A percentile compares a stretch with the other conserved stretches of the same genome.
These are phyloP conservation scores for Neosilurus hyrtlii DNA, from an alignment of 2,797 vertebrate species.

Conservation along the genomic window DNA sequence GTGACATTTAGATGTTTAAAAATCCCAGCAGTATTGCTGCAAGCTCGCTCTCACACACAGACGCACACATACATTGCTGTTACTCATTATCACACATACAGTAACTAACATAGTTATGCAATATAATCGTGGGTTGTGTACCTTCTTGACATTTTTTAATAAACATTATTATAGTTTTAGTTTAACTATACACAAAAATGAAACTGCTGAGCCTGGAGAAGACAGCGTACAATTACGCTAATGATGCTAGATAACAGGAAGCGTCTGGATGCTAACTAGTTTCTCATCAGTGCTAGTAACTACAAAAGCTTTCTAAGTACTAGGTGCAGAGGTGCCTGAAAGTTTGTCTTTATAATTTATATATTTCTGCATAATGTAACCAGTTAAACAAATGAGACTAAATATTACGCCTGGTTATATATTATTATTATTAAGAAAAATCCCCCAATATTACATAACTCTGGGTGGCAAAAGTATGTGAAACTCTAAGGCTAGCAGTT, in stretches of 20 bases:
- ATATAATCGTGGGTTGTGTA: background rate
- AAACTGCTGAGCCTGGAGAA: background rate
- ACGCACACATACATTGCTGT: background rate
- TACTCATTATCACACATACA: background rate
- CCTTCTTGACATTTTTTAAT: too few species aligned
- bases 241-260: background rate
- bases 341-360: too few species aligned
- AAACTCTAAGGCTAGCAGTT: too few species aligned
- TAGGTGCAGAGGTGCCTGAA: too few species aligned
- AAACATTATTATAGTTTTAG: background rate
- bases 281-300: background rate
- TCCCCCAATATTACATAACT: too few species aligned
- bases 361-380: too few species aligned
- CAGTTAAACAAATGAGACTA: too few species aligned
- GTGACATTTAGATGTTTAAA: constrained; percentile 8
- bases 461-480: too few species aligned
- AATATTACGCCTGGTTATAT: too few species aligned
- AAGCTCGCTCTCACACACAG: background rate
- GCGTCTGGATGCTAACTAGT: background rate
- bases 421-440: too few species aligned
- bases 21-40: background rate
- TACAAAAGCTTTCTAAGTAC: background rate
- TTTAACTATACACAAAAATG: background rate
- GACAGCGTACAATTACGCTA: background rate
- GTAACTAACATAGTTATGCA: too few species aligned